phyloP scores from a whole-genome alignment of 2,888 invertebrate species.

The Andrena haemorrhoa region DNA sequence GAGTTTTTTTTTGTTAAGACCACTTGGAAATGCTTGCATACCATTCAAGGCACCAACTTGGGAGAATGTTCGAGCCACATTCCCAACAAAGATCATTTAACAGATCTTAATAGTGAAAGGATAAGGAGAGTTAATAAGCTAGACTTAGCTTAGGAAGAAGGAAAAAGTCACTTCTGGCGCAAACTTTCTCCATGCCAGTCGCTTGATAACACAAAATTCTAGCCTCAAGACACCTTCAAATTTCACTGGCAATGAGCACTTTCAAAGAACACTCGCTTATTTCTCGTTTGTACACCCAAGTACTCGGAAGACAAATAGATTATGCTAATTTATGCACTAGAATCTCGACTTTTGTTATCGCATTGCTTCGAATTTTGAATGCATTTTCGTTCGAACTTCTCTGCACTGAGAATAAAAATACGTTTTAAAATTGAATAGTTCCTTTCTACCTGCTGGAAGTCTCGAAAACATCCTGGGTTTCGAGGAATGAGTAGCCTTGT shows the following conservation, averaged over 20 bases:
- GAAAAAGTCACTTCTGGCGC: neutral
- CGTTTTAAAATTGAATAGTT: no score
- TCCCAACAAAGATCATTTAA: slow-evolving; percentile 6
- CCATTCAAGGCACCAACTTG: neutral
- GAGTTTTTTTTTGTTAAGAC: neutral
- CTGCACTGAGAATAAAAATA: no score
- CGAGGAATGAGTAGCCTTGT: no score
- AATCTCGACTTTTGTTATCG: no score
- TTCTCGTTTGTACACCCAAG: neutral
- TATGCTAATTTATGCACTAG: neutral
- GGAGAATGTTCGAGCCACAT: neutral
- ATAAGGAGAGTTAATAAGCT: slow-evolving; percentile 43
- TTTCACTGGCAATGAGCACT: neutral
- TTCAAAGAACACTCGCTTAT: neutral
- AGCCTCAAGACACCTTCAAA: neutral
- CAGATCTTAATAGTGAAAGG: slow-evolving; percentile 49
- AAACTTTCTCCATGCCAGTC: slow-evolving; percentile 46
- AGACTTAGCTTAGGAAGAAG: neutral
- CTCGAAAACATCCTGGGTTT: no score
- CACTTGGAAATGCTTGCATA: slow-evolving; percentile 23
- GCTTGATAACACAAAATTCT: slow-evolving; percentile 19
- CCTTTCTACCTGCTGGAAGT: no score
- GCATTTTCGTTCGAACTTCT: no score
- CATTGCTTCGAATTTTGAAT: no score
- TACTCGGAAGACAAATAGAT: neutral